These are phyloP conservation scores for Drosophila formosana DNA, from an alignment of 2,888 invertebrate species.

Conservation along the genomic window DNA sequence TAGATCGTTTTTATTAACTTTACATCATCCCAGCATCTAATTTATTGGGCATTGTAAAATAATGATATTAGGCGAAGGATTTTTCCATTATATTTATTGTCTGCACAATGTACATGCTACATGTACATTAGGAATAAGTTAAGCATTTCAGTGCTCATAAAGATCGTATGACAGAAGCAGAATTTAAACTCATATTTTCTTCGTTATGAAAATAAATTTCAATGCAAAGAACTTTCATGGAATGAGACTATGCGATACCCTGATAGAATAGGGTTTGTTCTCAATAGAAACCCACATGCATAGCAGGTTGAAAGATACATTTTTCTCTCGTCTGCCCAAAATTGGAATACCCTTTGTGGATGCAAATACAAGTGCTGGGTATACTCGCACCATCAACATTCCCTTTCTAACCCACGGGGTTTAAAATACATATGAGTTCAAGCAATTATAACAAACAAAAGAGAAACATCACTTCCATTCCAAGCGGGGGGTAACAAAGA, in stretches of 20 bases:
- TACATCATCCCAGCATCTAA: too few species aligned
- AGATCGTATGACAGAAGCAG: too few species aligned
- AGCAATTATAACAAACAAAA: constrained; percentile 75
- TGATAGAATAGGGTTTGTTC: background rate
- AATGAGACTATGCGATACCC: background rate
- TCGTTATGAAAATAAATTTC: background rate
- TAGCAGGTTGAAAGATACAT: background rate
- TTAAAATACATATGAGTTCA: constrained; percentile 49
- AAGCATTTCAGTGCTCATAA: too few species aligned
- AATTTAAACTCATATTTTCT: too few species aligned
- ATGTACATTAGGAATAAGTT: too few species aligned
- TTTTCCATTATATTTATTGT: too few species aligned
- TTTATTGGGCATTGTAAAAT: too few species aligned
- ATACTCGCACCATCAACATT: constrained; percentile 21
- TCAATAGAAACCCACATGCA: background rate
- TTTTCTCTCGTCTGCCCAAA: background rate
- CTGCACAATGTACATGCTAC: too few species aligned
- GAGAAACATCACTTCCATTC: constrained; percentile 71
- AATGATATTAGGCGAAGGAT: too few species aligned
- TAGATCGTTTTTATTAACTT: too few species aligned
- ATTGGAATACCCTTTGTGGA: constrained; percentile 5
- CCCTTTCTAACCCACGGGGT: constrained; percentile 37
- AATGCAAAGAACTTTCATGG: background rate
- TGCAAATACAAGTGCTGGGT: constrained; percentile 1
- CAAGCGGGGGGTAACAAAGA: constrained; percentile 62